phyloP scores from a whole-genome alignment of 2,113 vertebrate genomes.

The Progne subis region DNA sequence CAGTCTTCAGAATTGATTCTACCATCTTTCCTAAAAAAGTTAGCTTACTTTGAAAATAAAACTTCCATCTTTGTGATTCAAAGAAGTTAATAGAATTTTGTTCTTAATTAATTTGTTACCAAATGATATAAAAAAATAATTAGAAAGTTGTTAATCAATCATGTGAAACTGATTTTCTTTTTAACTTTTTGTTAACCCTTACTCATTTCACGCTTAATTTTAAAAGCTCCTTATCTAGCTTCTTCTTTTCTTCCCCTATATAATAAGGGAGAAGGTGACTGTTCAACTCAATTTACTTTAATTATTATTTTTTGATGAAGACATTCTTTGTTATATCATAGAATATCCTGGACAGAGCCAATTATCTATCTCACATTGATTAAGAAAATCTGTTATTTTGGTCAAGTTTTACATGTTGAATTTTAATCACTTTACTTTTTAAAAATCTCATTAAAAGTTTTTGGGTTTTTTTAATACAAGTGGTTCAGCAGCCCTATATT shows the following conservation, averaged over 20 bases:
- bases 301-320: conserved; percentile 47
- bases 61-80: not conserved
- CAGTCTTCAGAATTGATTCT: not conserved
- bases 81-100: not conserved
- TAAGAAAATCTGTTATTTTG: conserved; percentile 18
- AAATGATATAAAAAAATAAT: not conserved
- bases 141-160: not conserved
- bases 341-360: conserved; percentile 28
- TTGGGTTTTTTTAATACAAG: not conserved
- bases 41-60: not conserved
- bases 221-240: not conserved
- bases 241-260: not conserved
- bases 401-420: not conserved
- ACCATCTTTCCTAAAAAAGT: not conserved
- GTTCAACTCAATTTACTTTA: conserved; percentile 30
- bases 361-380: conserved; percentile 35
- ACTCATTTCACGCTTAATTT: not conserved
- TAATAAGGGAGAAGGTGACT: conserved; percentile 18
- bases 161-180: not conserved
- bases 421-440: conserved; percentile 13
- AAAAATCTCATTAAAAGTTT: not conserved
- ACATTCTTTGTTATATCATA: conserved; percentile 34
- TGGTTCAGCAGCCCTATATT: not conserved
- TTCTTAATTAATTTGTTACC: not conserved
- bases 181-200: not conserved